phyloP scores from a whole-genome alignment of 2,888 invertebrate genomes.

The Mechanitis messenoides region DNA sequence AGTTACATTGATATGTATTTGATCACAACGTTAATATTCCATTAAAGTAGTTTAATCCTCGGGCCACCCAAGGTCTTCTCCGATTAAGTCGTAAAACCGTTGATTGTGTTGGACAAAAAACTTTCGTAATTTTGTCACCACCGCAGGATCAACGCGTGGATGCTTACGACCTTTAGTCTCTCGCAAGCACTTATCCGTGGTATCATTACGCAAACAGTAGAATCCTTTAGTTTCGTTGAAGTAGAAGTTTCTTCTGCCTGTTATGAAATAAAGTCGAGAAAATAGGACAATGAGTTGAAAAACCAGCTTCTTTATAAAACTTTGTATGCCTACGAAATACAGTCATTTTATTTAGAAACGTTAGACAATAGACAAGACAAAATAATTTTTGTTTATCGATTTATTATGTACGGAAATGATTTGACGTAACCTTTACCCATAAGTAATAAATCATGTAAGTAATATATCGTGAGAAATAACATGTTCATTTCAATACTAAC shows the following conservation, averaged over 20 bases:
- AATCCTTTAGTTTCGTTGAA: slow-evolving; percentile 98
- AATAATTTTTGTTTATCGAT: too few species aligned
- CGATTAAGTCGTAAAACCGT: slow-evolving; percentile 93
- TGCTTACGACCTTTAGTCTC: slow-evolving; percentile 90
- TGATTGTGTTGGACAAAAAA: slow-evolving; percentile 95
- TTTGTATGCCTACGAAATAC: neutral
- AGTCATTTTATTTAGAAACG: neutral
- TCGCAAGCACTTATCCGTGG: slow-evolving; percentile 88
- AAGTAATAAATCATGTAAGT: too few species aligned
- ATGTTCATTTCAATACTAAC: slow-evolving; percentile 38
- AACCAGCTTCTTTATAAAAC: slow-evolving; percentile 3
- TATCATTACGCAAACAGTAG: slow-evolving; percentile 92
- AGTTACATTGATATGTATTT: slow-evolving; percentile 55
- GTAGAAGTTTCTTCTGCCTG: slow-evolving; percentile 91
- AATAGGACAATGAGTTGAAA: slow-evolving; percentile 15
- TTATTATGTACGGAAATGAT: too few species aligned
- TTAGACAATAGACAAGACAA: too few species aligned
- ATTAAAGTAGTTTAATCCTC: slow-evolving; percentile 78
- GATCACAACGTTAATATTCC: slow-evolving; percentile 55
- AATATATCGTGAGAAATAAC: too few species aligned
- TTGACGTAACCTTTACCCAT: too few species aligned
- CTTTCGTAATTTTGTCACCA: slow-evolving; percentile 86
- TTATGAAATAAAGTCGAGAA: slow-evolving; percentile 30
- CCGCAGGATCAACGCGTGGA: slow-evolving; percentile 87
- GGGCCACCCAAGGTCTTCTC: slow-evolving; percentile 95